phyloP scores from a whole-genome alignment of 2,797 vertebrate genomes.

The Pipistrellus pygmaeus region DNA sequence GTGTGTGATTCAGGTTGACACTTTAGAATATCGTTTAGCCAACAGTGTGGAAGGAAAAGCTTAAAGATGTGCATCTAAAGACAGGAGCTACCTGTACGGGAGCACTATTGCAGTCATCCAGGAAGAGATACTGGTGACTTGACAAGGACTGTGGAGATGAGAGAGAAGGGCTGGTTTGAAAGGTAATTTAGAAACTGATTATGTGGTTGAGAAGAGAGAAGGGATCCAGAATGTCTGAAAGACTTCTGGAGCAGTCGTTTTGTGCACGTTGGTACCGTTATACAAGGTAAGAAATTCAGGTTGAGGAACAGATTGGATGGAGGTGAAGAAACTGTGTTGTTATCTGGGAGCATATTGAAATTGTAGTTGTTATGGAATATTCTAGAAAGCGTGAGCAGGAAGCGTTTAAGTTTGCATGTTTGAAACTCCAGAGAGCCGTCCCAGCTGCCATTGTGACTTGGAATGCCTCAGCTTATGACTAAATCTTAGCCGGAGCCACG shows the following conservation, averaged over 20 bases:
- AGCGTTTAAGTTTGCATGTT: neutral
- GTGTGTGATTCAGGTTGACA: neutral
- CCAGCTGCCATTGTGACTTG: neutral
- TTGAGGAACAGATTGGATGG: neutral
- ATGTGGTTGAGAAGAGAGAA: neutral
- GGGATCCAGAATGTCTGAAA: neutral
- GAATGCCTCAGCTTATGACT: conserved; percentile 18
- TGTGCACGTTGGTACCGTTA: neutral
- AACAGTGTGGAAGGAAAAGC: neutral
- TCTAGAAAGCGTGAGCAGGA: conserved; percentile 40
- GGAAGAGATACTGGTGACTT: neutral
- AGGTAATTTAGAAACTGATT: neutral
- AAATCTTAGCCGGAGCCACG: neutral
- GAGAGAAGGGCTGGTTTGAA: conserved; percentile 4
- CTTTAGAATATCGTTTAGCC: conserved; percentile 28
- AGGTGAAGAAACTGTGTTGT: neutral
- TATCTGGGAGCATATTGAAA: neutral
- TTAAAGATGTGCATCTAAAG: conserved; percentile 9
- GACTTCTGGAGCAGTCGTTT: neutral
- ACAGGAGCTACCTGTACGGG: neutral
- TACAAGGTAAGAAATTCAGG: neutral
- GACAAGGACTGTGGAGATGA: neutral
- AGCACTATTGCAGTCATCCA: neutral
- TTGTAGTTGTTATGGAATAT: neutral
- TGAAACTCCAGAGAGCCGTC: neutral